Conservation (phyloP, 1,140 invertebrate genomes). For the Bicyclus anynana region DNA sequence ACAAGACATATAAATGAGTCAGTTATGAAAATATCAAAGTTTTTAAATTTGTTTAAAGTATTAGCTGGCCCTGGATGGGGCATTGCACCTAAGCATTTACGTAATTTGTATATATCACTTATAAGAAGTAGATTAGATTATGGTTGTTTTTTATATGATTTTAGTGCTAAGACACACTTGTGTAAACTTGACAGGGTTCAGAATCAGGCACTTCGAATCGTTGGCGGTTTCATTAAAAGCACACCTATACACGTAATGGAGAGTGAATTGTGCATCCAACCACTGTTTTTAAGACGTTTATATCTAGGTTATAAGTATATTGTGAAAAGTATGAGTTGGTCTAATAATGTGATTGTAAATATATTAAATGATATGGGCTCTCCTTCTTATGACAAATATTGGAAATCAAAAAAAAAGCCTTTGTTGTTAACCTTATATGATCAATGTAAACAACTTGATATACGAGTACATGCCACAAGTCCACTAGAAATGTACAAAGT, state of each 20-base stretch:
- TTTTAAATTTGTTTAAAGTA: constrained; percentile 25
- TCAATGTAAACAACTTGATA: too few relatives aligned
- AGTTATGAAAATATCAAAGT: constrained; percentile 10
- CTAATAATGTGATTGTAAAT: too few relatives aligned
- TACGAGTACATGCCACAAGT: too few relatives aligned
- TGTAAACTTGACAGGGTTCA: constrained; percentile 22
- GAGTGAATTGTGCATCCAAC: constrained; percentile 19
- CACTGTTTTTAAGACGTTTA: constrained; percentile 22
- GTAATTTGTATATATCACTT: constrained; percentile 9
- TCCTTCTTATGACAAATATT: too few relatives aligned
- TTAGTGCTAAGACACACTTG: constrained; percentile 19
- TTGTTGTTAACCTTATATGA: too few relatives aligned
- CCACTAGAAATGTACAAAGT: too few relatives aligned
- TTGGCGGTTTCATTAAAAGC: constrained; percentile 27
- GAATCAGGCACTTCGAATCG: constrained; percentile 23
- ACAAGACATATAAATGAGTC: constrained; percentile 19
- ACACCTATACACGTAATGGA: constrained; percentile 32
- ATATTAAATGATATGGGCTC: too few relatives aligned
- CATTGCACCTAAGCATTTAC: constrained; percentile 23
- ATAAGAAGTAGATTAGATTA: constrained; percentile 28
- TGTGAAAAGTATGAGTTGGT: too few relatives aligned
- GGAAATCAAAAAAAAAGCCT: too few relatives aligned
- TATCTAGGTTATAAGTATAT: constrained; percentile 27
- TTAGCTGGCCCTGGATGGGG: constrained; percentile 21
- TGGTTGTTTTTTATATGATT: constrained; percentile 20